Base-by-base conservation (phyloP, 2,888 invertebrate genomes). In the Scaptomyza tumidula region DNA sequence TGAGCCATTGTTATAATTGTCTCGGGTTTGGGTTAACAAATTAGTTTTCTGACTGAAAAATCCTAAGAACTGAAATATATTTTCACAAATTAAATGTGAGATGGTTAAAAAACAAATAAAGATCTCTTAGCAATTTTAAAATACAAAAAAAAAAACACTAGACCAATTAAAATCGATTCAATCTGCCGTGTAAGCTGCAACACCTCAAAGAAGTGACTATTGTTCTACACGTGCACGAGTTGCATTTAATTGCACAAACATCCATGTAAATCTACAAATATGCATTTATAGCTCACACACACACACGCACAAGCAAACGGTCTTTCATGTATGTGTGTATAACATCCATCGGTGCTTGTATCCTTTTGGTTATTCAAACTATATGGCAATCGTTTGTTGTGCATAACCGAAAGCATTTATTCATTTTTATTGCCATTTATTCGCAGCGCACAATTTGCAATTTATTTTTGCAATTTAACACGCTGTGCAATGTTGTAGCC, bases 391-490 rank as follows among this genome's bases (percentile, higher is more conserved):
- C 78, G 75, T 48, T 81, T 71, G 68, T 69, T 66, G 68, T 56
- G 78, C 85, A 75, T 85, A 74, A 77, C 85, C 82, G 73, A 81
- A 77, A 85, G 76, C 89, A 89, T 87, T 86, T 68, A 74, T 86
- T 67, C 75, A 87, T 85, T 86, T 85, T 87, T 82, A 87, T 87
- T 89, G 89, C 86, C 75, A 86, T 87, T 85, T 87, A 82, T 81
- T 81, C 75, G 60, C 63, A 62, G 73, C 69, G 80, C 74, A 66
- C 82, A 86, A 88, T 83, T 86, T 76, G 68, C 87, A 83, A 86
- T 89, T 89, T 85, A 87, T 87, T 81, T 83, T 85, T 85, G 88
- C 84, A 87, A 85, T 85, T 85, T 88, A 88, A 85, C 85, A 85
- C 89, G 77, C 76, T 57, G 80, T 59, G 57, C 73, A 64, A 64